Evolutionary conservation across 2,113 vertebrate species (phyloP).

Genomic region (Pelusios castaneus): DNA sequence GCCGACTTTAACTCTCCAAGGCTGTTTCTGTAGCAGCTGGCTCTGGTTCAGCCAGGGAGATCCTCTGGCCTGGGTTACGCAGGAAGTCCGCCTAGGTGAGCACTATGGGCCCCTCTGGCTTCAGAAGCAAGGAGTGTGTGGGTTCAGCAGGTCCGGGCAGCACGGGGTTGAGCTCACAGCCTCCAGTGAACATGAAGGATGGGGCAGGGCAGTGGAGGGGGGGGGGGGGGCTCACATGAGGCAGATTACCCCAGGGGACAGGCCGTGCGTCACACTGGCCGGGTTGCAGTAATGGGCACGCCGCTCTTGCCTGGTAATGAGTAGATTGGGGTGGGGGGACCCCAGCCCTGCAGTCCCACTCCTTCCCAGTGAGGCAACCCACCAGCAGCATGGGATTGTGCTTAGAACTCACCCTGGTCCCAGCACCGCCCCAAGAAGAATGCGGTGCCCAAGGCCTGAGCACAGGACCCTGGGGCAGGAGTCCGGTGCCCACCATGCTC

Average conservation of each 20-base stretch:
- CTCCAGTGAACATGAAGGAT: neutral
- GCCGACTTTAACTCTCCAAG: neutral
- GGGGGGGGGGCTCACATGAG: neutral
- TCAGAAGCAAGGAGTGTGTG: too few species aligned
- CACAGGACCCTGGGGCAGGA: too few species aligned
- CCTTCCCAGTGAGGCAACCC: neutral
- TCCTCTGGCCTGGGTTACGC: neutral
- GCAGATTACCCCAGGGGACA: neutral
- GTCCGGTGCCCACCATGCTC: neutral
- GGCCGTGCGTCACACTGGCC: neutral
- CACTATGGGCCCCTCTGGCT: neutral
- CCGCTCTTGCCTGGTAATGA: neutral
- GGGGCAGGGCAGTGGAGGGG: neutral
- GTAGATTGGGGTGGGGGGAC: neutral
- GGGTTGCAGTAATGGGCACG: neutral
- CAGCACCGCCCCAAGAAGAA: too few species aligned
- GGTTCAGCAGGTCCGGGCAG: neutral
- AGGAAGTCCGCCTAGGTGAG: neutral
- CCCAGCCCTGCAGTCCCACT: neutral
- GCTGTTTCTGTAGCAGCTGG: neutral
- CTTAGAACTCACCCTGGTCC: too few species aligned
- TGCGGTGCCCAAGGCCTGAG: too few species aligned
- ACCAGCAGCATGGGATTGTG: too few species aligned
- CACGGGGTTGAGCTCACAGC: neutral
- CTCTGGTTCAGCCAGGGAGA: neutral